These are phyloP conservation scores for Acanthopleura granulata DNA, from an alignment of 2,888 invertebrate genomes.

Conservation along the genomic window DNA sequence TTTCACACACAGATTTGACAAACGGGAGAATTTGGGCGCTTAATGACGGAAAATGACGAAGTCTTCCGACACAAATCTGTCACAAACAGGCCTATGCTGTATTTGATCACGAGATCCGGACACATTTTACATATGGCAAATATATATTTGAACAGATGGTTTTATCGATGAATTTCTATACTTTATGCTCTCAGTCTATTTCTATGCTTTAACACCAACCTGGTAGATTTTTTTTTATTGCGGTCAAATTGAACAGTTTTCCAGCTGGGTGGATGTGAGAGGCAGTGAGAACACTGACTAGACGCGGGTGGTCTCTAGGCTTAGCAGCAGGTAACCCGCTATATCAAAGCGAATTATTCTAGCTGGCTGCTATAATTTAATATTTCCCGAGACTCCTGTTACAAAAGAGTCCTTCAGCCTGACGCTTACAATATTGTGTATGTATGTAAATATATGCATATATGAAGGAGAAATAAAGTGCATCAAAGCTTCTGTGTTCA, in stretches of 20 bases:
- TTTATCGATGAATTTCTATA: slow-evolving; percentile 3
- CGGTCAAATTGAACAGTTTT: slow-evolving; percentile 4
- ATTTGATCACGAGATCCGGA: no score
- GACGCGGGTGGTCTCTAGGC: slow-evolving; percentile 1
- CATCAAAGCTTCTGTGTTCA: no score
- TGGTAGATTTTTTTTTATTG: background rate
- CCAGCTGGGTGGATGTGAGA: background rate
- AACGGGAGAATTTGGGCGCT: no score
- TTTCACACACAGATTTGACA: no score
- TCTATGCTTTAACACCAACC: no score
- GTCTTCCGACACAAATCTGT: no score
- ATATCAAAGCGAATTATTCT: background rate
- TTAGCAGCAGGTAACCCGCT: background rate
- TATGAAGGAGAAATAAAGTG: no score
- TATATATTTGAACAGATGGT: background rate
- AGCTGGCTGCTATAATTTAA: background rate
- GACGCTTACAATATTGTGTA: no score
- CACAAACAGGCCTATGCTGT: no score
- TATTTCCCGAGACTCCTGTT: background rate
- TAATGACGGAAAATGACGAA: no score
- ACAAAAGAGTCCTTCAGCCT: no score
- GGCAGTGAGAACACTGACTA: background rate
- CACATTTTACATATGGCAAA: background rate
- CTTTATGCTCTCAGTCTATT: background rate
- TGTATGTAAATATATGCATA: no score